Evolutionary conservation across 2,113 vertebrate genomes (phyloP), one percentile per base, ranked within the genome.

Genomic region (Numida meleagris): DNA sequence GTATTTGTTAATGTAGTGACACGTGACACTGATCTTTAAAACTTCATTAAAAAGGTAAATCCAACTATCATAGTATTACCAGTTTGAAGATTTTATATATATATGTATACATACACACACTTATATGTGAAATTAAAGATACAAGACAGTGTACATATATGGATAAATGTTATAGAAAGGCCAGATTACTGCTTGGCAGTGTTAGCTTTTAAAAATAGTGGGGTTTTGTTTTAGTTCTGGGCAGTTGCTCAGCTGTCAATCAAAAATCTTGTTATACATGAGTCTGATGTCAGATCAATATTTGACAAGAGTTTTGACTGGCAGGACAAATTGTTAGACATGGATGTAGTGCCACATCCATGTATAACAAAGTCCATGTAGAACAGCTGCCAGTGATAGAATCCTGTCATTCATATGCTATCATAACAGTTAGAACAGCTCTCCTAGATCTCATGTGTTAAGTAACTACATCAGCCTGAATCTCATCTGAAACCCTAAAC

Each of bases 181-280:
- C 14, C 91, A 96, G 76, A 93, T 91, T 88, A 86, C 65, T 88
- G 82, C 50, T 65, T 93, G 61, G 43, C 33, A 89, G 77, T 31
- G 14, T 90, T 74, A 89, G 65, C 40, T 96, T 96, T 96, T 85
- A 94, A 96, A 89, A 96, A 91, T 84, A 94, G 43, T 82, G 31
- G 27, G 55, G 65, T 92, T 97, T 96, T 95, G 21, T 29, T 86
- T 95, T 91, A 55, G 61, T 97, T 96, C 85, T 93, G 90, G 94
- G 72, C 48, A 95, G 94, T 89, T 95, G 88, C 74, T 97, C 88
- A 93, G 51, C 88, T 97, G 95, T 94, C 96, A 97, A 16, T 98
- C 97, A 98, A 91, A 95, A 79, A 66, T 79, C 94, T 97, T 97
- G 78, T 86, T 92, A 88, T 91, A 94, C 82, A 94, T 91, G 57